Conservation (phyloP, 2,113 vertebrate species). For the Theristicus caerulescens region DNA sequence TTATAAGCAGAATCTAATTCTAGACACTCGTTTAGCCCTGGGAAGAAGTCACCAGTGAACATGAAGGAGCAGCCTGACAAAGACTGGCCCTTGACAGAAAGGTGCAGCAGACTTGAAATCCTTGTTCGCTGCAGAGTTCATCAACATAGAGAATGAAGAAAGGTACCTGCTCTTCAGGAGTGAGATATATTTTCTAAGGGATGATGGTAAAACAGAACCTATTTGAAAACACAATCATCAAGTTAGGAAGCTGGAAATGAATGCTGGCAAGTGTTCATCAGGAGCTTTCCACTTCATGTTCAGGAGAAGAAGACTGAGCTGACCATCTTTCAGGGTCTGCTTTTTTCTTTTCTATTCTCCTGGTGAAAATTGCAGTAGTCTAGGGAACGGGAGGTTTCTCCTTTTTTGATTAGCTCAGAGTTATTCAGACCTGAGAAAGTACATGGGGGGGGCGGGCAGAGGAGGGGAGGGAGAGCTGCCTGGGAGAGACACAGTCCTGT, state of each 20-base stretch:
- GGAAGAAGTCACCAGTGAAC: not conserved
- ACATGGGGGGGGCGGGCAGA: accelerated
- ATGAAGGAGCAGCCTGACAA: not conserved
- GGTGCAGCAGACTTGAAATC: not conserved
- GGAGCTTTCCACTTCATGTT: not conserved
- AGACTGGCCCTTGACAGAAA: not conserved
- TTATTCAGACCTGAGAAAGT: not conserved
- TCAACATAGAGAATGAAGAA: not conserved
- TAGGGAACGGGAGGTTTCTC: not conserved
- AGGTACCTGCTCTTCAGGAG: not conserved
- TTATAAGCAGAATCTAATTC: not conserved
- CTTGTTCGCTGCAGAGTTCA: not conserved
- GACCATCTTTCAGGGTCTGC: not conserved
- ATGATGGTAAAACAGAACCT: not conserved
- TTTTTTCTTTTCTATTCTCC: not conserved
- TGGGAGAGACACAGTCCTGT: not conserved
- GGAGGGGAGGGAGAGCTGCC: not conserved
- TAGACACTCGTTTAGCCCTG: not conserved
- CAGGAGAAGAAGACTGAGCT: not conserved
- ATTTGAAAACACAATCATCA: not conserved
- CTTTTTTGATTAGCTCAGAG: not conserved
- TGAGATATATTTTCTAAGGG: not conserved
- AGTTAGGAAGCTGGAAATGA: not conserved
- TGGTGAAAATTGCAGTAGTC: not conserved
- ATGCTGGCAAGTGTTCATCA: not conserved